These are phyloP conservation scores for Theocolax elegans DNA, from an alignment of 1,140 invertebrate species.

Conservation along the genomic window DNA sequence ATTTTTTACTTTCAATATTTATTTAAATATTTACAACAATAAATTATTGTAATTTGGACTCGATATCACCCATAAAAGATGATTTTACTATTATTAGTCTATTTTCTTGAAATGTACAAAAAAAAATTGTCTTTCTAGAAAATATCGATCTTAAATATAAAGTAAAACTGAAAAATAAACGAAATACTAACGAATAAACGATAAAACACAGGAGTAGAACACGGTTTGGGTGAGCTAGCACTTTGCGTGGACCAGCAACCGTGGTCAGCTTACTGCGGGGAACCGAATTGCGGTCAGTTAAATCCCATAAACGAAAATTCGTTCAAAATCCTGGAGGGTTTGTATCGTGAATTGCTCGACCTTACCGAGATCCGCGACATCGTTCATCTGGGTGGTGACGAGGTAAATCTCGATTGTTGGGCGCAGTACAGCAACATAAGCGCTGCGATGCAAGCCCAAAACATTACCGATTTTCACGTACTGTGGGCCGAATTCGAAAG, in stretches of 20 bases:
- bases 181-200: too few relatives aligned
- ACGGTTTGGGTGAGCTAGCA: slow-evolving; percentile 76
- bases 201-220: slow-evolving; percentile 66
- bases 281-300: slow-evolving; percentile 87
- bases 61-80: too few relatives aligned
- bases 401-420: slow-evolving; percentile 83
- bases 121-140: too few relatives aligned
- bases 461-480: slow-evolving; percentile 79
- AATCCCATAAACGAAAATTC: slow-evolving; percentile 83
- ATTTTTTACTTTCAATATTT: too few relatives aligned
- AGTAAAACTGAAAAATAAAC: too few relatives aligned
- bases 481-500: slow-evolving; percentile 82
- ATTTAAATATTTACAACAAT: too few relatives aligned
- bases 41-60: too few relatives aligned
- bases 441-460: slow-evolving; percentile 69
- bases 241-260: slow-evolving; percentile 80
- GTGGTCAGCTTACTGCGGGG: slow-evolving; percentile 80
- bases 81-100: too few relatives aligned
- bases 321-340: slow-evolving; percentile 75
- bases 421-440: slow-evolving; percentile 69
- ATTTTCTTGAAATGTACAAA: too few relatives aligned
- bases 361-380: slow-evolving; percentile 71
- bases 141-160: too few relatives aligned
- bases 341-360: slow-evolving; percentile 70
- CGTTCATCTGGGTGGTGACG: slow-evolving; percentile 87